Evolutionary conservation across 2,888 invertebrate species (phyloP), one percentile per base, ranked within the genome.

Genomic region (Podotricha telesiphe): DNA sequence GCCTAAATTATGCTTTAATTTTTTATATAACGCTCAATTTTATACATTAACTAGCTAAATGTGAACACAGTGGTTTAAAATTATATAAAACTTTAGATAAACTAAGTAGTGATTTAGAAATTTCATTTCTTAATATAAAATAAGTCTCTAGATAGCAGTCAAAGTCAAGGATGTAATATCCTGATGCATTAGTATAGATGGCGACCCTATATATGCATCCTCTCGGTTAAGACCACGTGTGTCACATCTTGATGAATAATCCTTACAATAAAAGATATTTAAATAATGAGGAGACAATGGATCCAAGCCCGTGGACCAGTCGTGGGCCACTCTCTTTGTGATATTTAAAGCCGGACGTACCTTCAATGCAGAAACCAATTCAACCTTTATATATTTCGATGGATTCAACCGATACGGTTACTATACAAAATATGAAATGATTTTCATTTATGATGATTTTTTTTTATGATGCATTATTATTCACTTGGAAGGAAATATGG

Each of bases 201-300:
- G 40, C 48, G 34, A 51, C 51, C 53, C 65, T 42, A 65, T 45
- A 20, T 28, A 48, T 50, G 40, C 63, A 63, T 47, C 37, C 40
- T 64, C 65, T 56, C 51, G 45, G 56, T 47, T 53, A n/a, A 45
- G 15, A 66, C 58, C 71, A 71, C 69, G 66, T 67, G 71, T 66
- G 70, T 42, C 50, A 67, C 64, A 64, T 64, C 66, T 71, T 71
- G 69, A 42, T 64, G 40, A 64, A 64, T 64, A 62, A 67, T 51
- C 64, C 56, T 47, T 58, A 65, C 56, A 56, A 58, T 63, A 64
- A 67, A 59, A 58, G 64, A 68, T 69, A 65, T 69, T 69, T 69
- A 65, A 69, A 69, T 69, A 69, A 69, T 69, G 53, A 61, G 65
- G 61, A 61, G 65, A 69, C 69, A 69, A 69, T 69, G 45, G 47